These are phyloP conservation scores for Drosophila repletoides DNA, from an alignment of 1,140 invertebrate genomes.

Conservation along the genomic window DNA sequence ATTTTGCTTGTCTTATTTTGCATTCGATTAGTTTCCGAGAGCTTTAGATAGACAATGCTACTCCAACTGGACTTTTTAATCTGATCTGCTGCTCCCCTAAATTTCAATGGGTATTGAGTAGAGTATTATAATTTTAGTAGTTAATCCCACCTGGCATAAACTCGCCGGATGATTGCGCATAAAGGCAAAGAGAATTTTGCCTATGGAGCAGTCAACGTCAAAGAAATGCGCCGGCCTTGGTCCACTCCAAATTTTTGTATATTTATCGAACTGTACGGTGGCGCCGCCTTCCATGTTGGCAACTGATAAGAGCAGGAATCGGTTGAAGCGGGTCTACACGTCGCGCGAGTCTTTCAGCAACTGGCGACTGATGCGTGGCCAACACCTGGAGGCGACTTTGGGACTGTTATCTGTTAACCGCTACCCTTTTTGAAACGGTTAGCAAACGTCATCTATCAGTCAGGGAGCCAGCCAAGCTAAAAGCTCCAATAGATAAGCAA, in stretches of 20 bases:
- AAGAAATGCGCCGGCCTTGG: slow-evolving; percentile 74
- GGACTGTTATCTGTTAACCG: slow-evolving; percentile 53
- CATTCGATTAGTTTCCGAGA: no score
- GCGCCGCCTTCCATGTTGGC: slow-evolving; percentile 65
- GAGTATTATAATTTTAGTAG: background rate
- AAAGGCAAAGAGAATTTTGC: slow-evolving; percentile 76
- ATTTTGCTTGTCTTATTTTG: no score
- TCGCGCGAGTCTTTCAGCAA: slow-evolving; percentile 41
- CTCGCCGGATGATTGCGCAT: slow-evolving; percentile 75
- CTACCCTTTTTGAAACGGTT: slow-evolving; percentile 49
- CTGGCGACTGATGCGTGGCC: slow-evolving; percentile 41
- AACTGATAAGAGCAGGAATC: slow-evolving; percentile 58
- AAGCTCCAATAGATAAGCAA: slow-evolving; percentile 14
- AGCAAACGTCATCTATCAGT: slow-evolving; percentile 51
- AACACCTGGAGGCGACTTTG: slow-evolving; percentile 9
- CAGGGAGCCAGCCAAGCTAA: background rate
- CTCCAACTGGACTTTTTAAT: no score
- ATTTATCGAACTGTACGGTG: slow-evolving; percentile 76
- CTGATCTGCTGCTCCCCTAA: no score
- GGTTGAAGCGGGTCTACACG: slow-evolving; percentile 34
- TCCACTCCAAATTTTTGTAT: slow-evolving; percentile 81
- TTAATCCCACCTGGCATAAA: slow-evolving; percentile 59
- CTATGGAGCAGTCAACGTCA: slow-evolving; percentile 75
- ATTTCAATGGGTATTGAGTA: background rate
- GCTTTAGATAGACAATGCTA: no score